Evolutionary conservation across 2,797 vertebrate genomes (phyloP), one percentile per base, ranked within the genome.

Genomic region (Hybognathus amarus): DNA sequence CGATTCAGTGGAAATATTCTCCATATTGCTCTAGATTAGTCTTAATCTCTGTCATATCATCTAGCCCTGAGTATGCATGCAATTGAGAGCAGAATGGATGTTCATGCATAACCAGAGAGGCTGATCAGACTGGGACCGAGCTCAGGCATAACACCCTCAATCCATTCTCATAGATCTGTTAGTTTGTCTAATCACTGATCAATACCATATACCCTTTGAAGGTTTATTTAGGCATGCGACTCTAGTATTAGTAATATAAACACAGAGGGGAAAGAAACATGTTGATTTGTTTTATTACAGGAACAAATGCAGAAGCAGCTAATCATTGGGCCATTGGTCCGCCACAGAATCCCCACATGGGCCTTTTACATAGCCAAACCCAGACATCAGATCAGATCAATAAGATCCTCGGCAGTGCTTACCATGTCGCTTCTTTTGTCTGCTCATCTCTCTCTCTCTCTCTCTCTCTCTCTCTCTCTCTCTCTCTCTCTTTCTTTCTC

Each of bases 141-240:
- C 71, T 82, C 54, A 82, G 24, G 33, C 66, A 45, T 40, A 3
- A 42, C 50, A 77, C 59, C 20, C 52, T 74, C 69, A 45, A 74
- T 92, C 93, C 91, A 89, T 85, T 87, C 85, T 84, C 91, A 92
- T 91, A 85, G 93, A 93, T 94, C 91, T 92, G 91, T 93, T 93
- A 82, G 90, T 90, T 91, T 90, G 89, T 92, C 91, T 90, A 91
- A 94, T 93, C 86, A 89, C 85, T 83, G 91, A 93, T 94, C 90
- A 88, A 77, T 77, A 77, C 70, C 78, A 87, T 84, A 85, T 86
- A 90, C 91, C 89, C 89, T 86, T 91, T 54, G 87, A 90, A 90
- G 90, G 85, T 94, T 93, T 92, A 91, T 93, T 89, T 88, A 90
- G 91, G 87, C 87, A 80, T 17, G 78, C 45, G 63, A 83, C 90